Base-by-base conservation (phyloP, 2,113 vertebrate genomes). In the Atractosteus spatula region DNA sequence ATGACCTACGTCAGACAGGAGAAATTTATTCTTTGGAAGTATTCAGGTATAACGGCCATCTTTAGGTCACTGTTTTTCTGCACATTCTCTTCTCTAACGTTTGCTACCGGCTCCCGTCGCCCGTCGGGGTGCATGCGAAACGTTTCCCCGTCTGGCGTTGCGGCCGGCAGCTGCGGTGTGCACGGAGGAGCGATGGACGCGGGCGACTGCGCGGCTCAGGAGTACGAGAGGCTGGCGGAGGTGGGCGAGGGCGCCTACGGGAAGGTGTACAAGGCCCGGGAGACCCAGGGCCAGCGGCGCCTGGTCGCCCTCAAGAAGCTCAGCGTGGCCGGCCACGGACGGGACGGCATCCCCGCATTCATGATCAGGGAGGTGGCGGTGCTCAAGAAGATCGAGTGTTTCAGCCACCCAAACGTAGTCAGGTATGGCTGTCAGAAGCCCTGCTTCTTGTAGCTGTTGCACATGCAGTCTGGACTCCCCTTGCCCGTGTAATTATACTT, bases 281-380 rank as follows among this genome's bases (percentile, higher is more conserved):
- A 90, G 77, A 45, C 78, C 3, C 76, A 80, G 0, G 85, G n/a
- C 0, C 56, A 77, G 11, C 87, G 79, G 82, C 88, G 88, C 11
- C 79, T 90, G 72, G 79, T 93, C 13, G 91, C 91, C 59, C 83
- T 93, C 57, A 93, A 93, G 79, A 92, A 85, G 7, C 70, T 92
- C 42, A 80, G 79, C 69, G 11, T 88, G 45, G 68, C 13, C 43
- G 72, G 41, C 2, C 81, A 82, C 7, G 13, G 77, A 0, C 75
- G 85, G 3, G 16, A 0, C 2, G 92, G 91, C 0, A 84, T 93
- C 74, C 92, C 91, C 16, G 68, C 87, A 4, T 83, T 82, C 70
- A 85, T 92, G 78, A 85, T 93, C 77, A 85, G 91, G 4, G 92
- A 93, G 80, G 92, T 90, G 84, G 86, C 89, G 69, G 81, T 92